Base-by-base conservation (phyloP, 2,888 invertebrate species). In the Drepanosiphum platanoidis region DNA sequence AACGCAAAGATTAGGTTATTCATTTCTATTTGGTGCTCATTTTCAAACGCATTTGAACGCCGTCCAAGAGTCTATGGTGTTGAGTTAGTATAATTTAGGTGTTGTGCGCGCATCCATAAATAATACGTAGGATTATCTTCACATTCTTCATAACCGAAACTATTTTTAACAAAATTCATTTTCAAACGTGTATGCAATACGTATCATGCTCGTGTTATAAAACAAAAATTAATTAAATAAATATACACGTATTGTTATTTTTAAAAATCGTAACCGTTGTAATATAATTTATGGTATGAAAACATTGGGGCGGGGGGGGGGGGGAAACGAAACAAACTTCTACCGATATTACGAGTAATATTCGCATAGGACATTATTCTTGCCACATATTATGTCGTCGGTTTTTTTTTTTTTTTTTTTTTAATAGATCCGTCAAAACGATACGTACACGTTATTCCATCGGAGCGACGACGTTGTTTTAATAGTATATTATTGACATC, bases 1-100 rank as follows among this genome's bases (percentile, higher is more conserved):
- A 9, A 32, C 15, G 18, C 15, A 30, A 42, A 3, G 11, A 15
- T 39, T 71, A 42, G 72, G 39, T 27, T 30, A 42, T 27, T 72
- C 52, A 52, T 52, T 22, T 52, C 22, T 52, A 52, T 22, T 52
- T 52, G 52, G 15, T 42, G 18, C 22, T 30, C 46, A 46, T 32
- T 72, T 46, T 72, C 18, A 72, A 72, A 72, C 30, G 9, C 9
- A 72, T 72, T 72, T 72, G 46, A 72, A 72, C 30, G 32, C 32
- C 9, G 22, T 72, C 46, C 72, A 72, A 72, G 22, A 32, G 46
- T 1, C 32, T 30, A 46, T 18, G 32, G 30, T 72, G 30, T 32
- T 46, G 72, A 30, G 30, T 72, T 30, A 30, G 32, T 46, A 22
- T 72, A 72, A 72, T 72, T 32, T 72, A 46, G 46, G 22, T 72